Evolutionary conservation across 2,888 invertebrate species (phyloP).

Genomic region (Sarcophaga rosellei): DNA sequence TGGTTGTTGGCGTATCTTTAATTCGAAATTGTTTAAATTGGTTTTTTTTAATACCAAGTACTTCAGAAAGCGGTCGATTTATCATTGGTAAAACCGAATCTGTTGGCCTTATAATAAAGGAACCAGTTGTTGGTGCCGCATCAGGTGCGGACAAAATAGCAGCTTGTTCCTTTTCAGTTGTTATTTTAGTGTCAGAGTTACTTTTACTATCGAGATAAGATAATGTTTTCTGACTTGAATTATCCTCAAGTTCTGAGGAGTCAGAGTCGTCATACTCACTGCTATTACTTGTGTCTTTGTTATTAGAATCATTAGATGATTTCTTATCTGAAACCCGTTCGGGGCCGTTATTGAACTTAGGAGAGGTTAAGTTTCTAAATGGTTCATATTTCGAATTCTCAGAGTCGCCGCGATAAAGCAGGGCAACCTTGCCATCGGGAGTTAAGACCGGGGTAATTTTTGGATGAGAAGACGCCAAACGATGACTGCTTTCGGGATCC

Average conservation of each 20-base stretch:
- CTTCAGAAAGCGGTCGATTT: slow-evolving; percentile 81
- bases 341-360: slow-evolving; percentile 76
- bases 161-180: slow-evolving; percentile 71
- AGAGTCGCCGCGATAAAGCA: slow-evolving; percentile 81
- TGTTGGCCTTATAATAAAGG: slow-evolving; percentile 76
- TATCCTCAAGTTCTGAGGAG: slow-evolving; percentile 68
- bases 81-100: slow-evolving; percentile 81
- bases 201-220: slow-evolving; percentile 47
- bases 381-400: slow-evolving; percentile 81
- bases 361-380: slow-evolving; percentile 80
- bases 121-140: slow-evolving; percentile 69
- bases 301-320: slow-evolving; percentile 65
- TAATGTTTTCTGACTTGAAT: slow-evolving; percentile 63
- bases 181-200: slow-evolving; percentile 63
- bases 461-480: slow-evolving; percentile 80
- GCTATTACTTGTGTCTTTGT: slow-evolving; percentile 66
- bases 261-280: slow-evolving; percentile 70
- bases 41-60: slow-evolving; percentile 81
- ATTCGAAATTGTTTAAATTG: slow-evolving; percentile 81
- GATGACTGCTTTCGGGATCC: slow-evolving; percentile 81
- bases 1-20: slow-evolving; percentile 76
- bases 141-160: slow-evolving; percentile 66
- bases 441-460: slow-evolving; percentile 82
- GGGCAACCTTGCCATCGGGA: slow-evolving; percentile 82
- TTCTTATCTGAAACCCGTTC: slow-evolving; percentile 58